Evolutionary conservation across 2,113 vertebrate species (phyloP).

Genomic region (Chinchilla lanigera): DNA sequence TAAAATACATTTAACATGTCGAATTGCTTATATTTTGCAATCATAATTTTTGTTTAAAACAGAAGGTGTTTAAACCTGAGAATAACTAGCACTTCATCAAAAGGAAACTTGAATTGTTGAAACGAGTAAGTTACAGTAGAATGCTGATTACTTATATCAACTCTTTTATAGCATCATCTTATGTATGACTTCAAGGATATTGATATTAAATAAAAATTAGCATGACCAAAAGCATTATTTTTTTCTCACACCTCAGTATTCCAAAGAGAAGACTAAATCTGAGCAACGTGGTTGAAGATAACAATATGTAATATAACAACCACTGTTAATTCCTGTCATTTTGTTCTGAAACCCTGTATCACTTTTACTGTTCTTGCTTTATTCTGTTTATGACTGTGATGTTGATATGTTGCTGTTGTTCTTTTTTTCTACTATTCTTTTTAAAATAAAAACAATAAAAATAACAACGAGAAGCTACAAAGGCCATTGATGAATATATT

Average conservation of each 20-base stretch:
- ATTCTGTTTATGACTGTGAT: too few relatives aligned
- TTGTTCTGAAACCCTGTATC: too few relatives aligned
- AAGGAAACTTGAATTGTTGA: background rate
- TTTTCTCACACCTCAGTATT: background rate
- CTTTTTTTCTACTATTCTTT: too few relatives aligned
- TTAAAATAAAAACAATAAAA: too few relatives aligned
- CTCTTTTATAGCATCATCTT: background rate
- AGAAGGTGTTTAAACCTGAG: background rate
- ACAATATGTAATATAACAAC: too few relatives aligned
- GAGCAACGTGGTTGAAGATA: too few relatives aligned
- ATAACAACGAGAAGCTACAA: background rate
- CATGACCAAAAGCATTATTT: background rate
- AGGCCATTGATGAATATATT: background rate
- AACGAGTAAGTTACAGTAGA: background rate
- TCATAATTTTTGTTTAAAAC: slow-evolving; percentile 3
- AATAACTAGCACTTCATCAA: background rate
- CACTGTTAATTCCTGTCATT: too few relatives aligned
- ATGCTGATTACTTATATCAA: background rate
- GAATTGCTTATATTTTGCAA: background rate
- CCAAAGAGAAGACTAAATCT: background rate
- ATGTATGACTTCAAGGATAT: background rate
- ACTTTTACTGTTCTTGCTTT: too few relatives aligned
- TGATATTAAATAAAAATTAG: background rate
- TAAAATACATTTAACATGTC: background rate
- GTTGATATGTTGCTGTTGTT: too few relatives aligned